phyloP scores from a whole-genome alignment of 2,797 vertebrate genomes.

The Phalanger gymnotis region DNA sequence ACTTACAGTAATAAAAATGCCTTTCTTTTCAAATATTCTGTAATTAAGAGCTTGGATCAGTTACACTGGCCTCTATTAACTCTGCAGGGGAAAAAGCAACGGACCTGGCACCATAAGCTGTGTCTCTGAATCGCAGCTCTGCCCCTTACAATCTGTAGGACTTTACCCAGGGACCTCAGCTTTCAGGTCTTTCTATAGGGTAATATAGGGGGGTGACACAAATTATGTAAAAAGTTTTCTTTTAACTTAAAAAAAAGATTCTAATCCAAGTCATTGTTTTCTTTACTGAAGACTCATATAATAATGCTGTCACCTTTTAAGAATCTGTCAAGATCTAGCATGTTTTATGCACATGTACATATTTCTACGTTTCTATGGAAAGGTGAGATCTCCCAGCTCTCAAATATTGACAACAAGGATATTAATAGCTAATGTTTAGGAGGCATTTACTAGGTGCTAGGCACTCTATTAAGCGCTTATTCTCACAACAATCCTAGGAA shows the following conservation, averaged over 20 bases:
- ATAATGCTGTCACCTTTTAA: not conserved
- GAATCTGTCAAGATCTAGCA: not conserved
- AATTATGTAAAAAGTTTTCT: not conserved
- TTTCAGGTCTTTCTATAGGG: not conserved
- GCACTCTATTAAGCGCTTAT: not conserved
- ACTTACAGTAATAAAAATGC: not conserved
- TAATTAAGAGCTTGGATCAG: not conserved
- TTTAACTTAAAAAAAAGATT: not conserved
- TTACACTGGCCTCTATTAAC: not conserved
- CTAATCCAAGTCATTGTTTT: not conserved
- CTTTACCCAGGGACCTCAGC: not conserved
- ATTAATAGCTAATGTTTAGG: not conserved
- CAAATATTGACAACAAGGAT: not conserved
- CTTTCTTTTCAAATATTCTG: not conserved
- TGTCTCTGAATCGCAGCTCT: not conserved
- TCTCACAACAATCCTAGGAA: not conserved
- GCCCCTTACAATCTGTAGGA: not conserved
- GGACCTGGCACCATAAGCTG: not conserved
- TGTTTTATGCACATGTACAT: not conserved
- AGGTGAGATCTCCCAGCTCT: not conserved
- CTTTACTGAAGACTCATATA: not conserved
- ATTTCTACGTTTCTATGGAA: not conserved
- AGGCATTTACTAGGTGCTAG: not conserved
- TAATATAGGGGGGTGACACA: not conserved
- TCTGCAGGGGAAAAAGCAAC: not conserved